Percentiles rank a stretch among this genome's conserved stretches.
Evolutionary conservation across 2,113 vertebrate genomes (phyloP).

Genomic region (Lampris megalopsis): DNA sequence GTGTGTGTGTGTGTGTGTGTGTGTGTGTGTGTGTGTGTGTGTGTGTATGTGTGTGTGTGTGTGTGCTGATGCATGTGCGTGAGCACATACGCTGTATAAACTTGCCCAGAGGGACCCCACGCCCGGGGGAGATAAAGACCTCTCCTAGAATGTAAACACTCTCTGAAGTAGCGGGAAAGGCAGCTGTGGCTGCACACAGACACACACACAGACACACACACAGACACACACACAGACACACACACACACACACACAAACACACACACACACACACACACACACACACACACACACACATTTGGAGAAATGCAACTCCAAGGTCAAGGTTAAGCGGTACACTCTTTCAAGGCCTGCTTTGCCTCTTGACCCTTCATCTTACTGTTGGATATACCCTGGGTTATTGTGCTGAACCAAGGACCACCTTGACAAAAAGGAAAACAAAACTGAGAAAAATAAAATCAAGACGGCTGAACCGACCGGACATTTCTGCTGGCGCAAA

Average conservation of each 20-base stretch:
- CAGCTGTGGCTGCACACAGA: constrained; percentile 77
- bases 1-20: constrained; percentile 41
- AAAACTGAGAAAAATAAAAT: constrained; percentile 1
- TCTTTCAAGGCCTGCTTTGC: constrained; percentile 82
- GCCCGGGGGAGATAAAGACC: constrained; percentile 83
- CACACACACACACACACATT: constrained; percentile 73
- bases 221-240: neutral
- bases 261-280: neutral
- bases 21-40: constrained; percentile 7
- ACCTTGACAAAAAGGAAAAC: constrained; percentile 41
- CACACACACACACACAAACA: constrained; percentile 19
- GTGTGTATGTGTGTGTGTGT: constrained; percentile 21
- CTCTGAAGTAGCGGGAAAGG: constrained; percentile 81
- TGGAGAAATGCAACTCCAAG: constrained; percentile 75
- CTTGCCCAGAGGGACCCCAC: constrained; percentile 80
- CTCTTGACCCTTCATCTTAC: constrained; percentile 75
- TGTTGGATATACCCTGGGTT: constrained; percentile 51
- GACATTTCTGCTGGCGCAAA: neutral
- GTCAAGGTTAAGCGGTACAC: constrained; percentile 85
- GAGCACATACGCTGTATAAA: constrained; percentile 77
- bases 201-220: constrained; percentile 28
- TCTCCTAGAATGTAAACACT: constrained; percentile 85
- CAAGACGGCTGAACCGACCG: too few relatives aligned
- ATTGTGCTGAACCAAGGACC: constrained; percentile 53
- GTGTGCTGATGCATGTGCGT: constrained; percentile 50